A percentile compares a stretch with the other conserved stretches of the same genome.
phyloP scores from a whole-genome alignment of 2,113 vertebrate species.

The Hyla sarda region DNA sequence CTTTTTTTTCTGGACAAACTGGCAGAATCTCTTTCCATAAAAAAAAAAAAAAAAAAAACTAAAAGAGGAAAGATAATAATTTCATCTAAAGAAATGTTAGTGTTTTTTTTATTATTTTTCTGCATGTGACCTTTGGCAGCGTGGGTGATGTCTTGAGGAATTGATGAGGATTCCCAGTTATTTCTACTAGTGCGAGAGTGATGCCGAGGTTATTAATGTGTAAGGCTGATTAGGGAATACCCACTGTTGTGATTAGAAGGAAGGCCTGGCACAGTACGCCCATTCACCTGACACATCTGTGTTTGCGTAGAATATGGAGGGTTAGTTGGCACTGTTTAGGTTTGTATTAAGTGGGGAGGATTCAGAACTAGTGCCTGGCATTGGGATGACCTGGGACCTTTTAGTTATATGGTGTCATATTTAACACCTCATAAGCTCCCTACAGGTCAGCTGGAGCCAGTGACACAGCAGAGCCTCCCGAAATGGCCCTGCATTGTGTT shows the following conservation, averaged over 20 bases:
- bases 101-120: conserved; percentile 80
- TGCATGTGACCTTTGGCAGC: conserved; percentile 76
- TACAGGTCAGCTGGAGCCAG: conserved; percentile 38
- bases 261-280: not conserved
- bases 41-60: conserved; percentile 77
- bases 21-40: conserved; percentile 85
- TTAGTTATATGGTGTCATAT: conserved; percentile 33
- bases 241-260: conserved; percentile 25
- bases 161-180: conserved; percentile 46
- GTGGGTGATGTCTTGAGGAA: conserved; percentile 61
- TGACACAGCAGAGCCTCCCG: conserved; percentile 26
- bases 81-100: conserved; percentile 81
- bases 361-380: not conserved
- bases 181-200: conserved; percentile 20
- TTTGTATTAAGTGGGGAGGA: not conserved
- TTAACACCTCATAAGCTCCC: conserved; percentile 44
- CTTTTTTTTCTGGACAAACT: conserved; percentile 81
- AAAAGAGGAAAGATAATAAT: conserved; percentile 82
- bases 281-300: conserved; percentile 6
- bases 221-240: conserved; percentile 43
- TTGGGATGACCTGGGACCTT: not conserved
- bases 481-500: conserved; percentile 45
- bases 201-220: conserved; percentile 14
- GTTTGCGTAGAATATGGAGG: not conserved
- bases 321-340: not conserved